Conservation (phyloP, 2,797 vertebrate genomes). For the Enoplosus armatus region DNA sequence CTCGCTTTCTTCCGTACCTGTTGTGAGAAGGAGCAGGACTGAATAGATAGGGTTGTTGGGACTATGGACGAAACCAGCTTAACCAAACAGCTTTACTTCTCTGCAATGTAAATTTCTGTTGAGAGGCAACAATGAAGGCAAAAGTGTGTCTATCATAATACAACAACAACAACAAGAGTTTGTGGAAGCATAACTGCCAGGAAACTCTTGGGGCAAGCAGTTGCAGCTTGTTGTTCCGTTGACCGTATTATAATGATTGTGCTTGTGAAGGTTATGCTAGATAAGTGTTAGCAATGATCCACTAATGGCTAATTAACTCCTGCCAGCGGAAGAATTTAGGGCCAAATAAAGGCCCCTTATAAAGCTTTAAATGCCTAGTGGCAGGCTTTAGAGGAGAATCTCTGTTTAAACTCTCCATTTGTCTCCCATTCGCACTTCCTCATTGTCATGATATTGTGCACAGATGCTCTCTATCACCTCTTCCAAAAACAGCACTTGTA, state of each 20-base stretch:
- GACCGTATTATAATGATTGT: slow-evolving; percentile 79
- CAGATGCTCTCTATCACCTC: slow-evolving; percentile 77
- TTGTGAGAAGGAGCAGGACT: slow-evolving; percentile 37
- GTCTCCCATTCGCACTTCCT: slow-evolving; percentile 64
- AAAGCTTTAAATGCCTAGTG: slow-evolving; percentile 73
- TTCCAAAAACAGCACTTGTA: slow-evolving; percentile 63
- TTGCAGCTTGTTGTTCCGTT: slow-evolving; percentile 79
- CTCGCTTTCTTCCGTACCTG: slow-evolving; percentile 43
- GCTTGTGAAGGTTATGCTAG: slow-evolving; percentile 84
- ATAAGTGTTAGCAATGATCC: slow-evolving; percentile 80
- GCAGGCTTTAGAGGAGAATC: slow-evolving; percentile 59
- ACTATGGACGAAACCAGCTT: slow-evolving; percentile 54
- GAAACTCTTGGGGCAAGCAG: slow-evolving; percentile 58
- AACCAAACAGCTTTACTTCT: slow-evolving; percentile 65
- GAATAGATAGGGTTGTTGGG: slow-evolving; percentile 40
- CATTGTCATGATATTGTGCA: slow-evolving; percentile 70
- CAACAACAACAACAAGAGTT: slow-evolving; percentile 55
- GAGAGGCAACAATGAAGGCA: slow-evolving; percentile 53
- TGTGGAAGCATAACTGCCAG: slow-evolving; percentile 44
- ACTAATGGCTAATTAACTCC: slow-evolving; percentile 85
- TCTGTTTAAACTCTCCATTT: slow-evolving; percentile 67
- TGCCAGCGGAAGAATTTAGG: slow-evolving; percentile 75
- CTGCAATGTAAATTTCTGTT: slow-evolving; percentile 67
- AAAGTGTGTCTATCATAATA: slow-evolving; percentile 43
- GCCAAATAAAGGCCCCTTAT: slow-evolving; percentile 74